Conservation (phyloP, 2,888 invertebrate genomes). For the Rhorus exstirpatorius region DNA sequence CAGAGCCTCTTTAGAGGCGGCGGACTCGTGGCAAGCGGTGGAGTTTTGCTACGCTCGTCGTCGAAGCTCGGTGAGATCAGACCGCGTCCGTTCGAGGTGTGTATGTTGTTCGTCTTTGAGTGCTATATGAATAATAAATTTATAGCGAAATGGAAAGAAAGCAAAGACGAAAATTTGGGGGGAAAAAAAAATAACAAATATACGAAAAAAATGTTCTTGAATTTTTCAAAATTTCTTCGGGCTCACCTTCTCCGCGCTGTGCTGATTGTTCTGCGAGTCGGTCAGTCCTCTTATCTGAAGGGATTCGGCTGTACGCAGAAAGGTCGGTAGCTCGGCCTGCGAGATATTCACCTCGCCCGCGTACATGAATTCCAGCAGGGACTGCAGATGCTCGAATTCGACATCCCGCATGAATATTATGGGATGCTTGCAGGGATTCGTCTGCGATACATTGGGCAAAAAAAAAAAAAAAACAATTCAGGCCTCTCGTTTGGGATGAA, state of each 20-base stretch:
- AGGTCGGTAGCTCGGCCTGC: constrained; percentile 92
- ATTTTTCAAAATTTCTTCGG: neutral
- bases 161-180: neutral
- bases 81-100: constrained; percentile 84
- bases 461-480: neutral
- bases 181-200: neutral
- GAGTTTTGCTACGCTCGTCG: constrained; percentile 85
- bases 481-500: neutral
- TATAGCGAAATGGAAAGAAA: constrained; percentile 16
- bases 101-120: constrained; percentile 84
- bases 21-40: constrained; percentile 84
- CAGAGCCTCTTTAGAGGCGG: constrained; percentile 86
- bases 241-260: constrained; percentile 85
- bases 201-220: too few species aligned
- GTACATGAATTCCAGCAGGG: constrained; percentile 94
- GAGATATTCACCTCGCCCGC: constrained; percentile 94
- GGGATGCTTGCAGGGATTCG: constrained; percentile 94
- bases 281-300: constrained; percentile 93
- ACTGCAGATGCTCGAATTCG: constrained; percentile 92
- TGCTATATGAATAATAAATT: constrained; percentile 75
- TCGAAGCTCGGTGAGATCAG: constrained; percentile 84
- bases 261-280: constrained; percentile 87
- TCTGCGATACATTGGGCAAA: constrained; percentile 88
- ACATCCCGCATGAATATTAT: constrained; percentile 95
- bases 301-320: constrained; percentile 92